Percentiles rank a stretch among this genome's conserved stretches.
Conservation (phyloP, 2,113 vertebrate genomes). For the Gobius niger region DNA sequence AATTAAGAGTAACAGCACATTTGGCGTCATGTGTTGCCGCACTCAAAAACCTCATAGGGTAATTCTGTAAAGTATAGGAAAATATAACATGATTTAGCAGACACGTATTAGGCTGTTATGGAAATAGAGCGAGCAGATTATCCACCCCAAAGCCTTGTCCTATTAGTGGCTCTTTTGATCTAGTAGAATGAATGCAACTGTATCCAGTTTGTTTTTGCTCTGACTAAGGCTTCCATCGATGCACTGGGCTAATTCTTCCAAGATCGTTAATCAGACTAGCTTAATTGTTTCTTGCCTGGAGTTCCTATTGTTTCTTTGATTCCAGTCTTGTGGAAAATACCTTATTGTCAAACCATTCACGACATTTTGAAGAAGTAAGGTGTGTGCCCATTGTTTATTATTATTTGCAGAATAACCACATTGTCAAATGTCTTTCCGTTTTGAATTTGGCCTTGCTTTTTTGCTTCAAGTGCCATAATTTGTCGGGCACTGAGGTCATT, state of each 20-base stretch:
- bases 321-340: conserved; percentile 49
- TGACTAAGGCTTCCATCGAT: conserved; percentile 37
- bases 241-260: conserved; percentile 52
- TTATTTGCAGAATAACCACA: conserved; percentile 51
- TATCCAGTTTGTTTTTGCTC: conserved; percentile 54
- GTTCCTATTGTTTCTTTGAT: conserved; percentile 37
- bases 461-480: conserved; percentile 49
- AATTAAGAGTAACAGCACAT: conserved; percentile 25
- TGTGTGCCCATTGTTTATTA: conserved; percentile 45
- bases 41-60: conserved; percentile 34
- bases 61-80: conserved; percentile 46
- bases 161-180: conserved; percentile 42
- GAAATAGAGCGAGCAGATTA: conserved; percentile 43
- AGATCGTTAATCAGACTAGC: conserved; percentile 63
- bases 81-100: conserved; percentile 35
- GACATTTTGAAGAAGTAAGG: conserved; percentile 42
- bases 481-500: conserved; percentile 53
- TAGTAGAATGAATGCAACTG: conserved; percentile 46
- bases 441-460: conserved; percentile 42
- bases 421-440: conserved; percentile 52
- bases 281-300: conserved; percentile 59
- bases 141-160: conserved; percentile 42
- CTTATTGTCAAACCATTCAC: conserved; percentile 43
- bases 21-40: conserved; percentile 18
- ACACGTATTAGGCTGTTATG: conserved; percentile 46